Conservation (phyloP, 2,888 invertebrate species). For the Alentia gelatinosa region DNA sequence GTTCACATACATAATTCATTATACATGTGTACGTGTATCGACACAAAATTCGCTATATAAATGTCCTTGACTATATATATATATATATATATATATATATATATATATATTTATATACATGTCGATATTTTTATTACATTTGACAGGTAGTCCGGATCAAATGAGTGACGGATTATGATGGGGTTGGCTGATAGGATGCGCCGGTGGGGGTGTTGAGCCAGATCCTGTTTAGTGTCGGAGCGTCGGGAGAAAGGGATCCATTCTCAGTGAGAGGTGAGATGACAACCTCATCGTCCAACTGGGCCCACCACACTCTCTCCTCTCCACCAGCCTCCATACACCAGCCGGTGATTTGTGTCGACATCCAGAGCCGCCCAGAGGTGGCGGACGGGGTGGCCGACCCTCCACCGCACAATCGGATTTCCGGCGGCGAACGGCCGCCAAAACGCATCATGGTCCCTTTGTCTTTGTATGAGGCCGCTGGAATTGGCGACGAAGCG, state of each 20-base stretch:
- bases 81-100: too few species aligned
- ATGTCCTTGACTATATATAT: too few species aligned
- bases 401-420: neutral
- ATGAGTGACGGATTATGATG: neutral
- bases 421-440: neutral
- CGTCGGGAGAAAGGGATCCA: neutral
- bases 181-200: too few species aligned
- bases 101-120: neutral
- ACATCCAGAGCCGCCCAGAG: neutral
- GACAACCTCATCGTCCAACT: neutral
- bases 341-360: slow-evolving; percentile 3
- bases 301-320: neutral
- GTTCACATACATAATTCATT: too few species aligned
- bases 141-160: neutral
- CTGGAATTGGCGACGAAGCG: too few species aligned
- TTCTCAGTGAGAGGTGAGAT: neutral
- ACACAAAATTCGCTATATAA: too few species aligned
- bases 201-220: too few species aligned
- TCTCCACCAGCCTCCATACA: neutral
- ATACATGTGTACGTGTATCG: too few species aligned
- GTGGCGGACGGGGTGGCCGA: neutral
- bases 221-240: neutral
- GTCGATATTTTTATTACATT: neutral
- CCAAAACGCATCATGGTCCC: slow-evolving; percentile 12
- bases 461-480: slow-evolving; percentile 20